A percentile compares a stretch with the other conserved stretches of the same genome.
Evolutionary conservation across 1,140 invertebrate species (phyloP).

Genomic region (Bombus superbus): DNA sequence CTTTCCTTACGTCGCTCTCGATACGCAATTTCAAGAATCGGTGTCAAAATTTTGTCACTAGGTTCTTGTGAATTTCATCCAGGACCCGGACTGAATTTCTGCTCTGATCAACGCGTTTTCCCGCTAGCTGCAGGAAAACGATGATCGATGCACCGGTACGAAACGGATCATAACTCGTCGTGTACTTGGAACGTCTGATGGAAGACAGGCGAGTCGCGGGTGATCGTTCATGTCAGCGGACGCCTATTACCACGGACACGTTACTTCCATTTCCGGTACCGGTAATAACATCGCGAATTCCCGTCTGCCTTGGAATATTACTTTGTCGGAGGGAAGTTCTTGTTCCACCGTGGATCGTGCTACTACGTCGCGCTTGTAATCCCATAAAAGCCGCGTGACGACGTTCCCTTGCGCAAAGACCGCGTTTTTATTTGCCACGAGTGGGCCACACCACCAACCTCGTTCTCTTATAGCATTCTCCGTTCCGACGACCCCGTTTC

Average conservation of each 20-base stretch:
- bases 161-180: constrained; percentile 9
- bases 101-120: not conserved
- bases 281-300: constrained; percentile 4
- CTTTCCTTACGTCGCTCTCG: not conserved
- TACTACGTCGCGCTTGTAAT: constrained; percentile 11
- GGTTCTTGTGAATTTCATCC: not conserved
- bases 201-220: not conserved
- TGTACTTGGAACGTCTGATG: constrained; percentile 8
- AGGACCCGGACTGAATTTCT: not conserved
- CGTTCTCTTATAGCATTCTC: not conserved
- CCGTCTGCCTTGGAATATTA: not conserved
- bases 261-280: constrained; percentile 12
- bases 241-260: constrained; percentile 25
- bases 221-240: constrained; percentile 23
- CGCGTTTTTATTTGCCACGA: not conserved
- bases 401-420: not conserved
- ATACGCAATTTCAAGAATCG: not conserved
- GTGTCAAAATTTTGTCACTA: not conserved
- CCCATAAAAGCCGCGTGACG: constrained; percentile 5
- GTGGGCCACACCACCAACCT: not conserved
- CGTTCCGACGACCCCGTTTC: not conserved
- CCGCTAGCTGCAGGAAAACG: not conserved
- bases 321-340: not conserved
- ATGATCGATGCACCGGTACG: constrained; percentile 11
- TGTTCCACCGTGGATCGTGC: too few relatives aligned